Evolutionary conservation across 2,888 invertebrate genomes (phyloP), one percentile per base, ranked within the genome.

Genomic region (Melanophora roralis): DNA sequence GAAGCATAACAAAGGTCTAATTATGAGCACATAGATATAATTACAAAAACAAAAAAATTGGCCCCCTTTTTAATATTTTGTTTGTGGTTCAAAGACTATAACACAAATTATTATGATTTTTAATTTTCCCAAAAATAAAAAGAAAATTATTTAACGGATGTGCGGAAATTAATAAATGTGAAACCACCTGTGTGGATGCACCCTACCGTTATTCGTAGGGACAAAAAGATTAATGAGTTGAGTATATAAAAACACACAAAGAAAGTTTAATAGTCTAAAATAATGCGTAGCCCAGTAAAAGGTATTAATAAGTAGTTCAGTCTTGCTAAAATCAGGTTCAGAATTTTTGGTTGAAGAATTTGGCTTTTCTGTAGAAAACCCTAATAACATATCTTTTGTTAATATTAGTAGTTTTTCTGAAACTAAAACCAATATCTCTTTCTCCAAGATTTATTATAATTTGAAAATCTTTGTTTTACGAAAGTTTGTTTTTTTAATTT

Each of bases 101-200:
- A 16, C 5, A 47, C 16, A 64, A 38, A 38, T 64, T 51, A 51
- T 21, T 51, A 11, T 38, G 64, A 38, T 23, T 64, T 51, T 11
- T 36, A 8, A 21, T 47, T 62, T 19, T 43, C 32, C 11, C 14
- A 11, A 11, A 27, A 60, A 16, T 2, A n/a, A 16, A 40, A 40
- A 12, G 1, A 57, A 8, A 8, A 21, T 34, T 32, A 45, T 12
- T 2, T 40, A 55, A 67, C 34, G 43, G 53, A 34, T 27, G 43
- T 53, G 53, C 32, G 40, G 40, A 55, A 43, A 67, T 64, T 49
- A 43, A 67, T 64, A 38, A 36, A 49, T 64, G 36, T 36, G 11
- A 12, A 36, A 23, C 49, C 64, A 64, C 40, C 53, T 67, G 67
- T 55, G 38, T 49, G n/a, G 23, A 23, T 38, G 8, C n/a, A 64